Conservation (phyloP, 2,113 vertebrate genomes). For the Sander vitreus region DNA sequence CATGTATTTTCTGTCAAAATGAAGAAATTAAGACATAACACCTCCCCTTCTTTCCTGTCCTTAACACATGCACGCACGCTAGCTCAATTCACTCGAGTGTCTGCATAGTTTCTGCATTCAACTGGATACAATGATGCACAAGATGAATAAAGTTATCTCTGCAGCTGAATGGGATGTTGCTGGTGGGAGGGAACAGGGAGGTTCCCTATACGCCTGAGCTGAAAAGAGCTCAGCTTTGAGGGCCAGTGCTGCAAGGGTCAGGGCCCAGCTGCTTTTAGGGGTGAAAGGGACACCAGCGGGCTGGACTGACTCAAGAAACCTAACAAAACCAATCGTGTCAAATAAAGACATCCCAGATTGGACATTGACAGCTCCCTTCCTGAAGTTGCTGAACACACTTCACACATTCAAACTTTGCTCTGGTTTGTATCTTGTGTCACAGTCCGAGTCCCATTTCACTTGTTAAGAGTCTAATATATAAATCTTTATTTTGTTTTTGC, state of each 20-base stretch:
- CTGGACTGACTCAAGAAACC: slow-evolving; percentile 92
- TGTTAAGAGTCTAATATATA: slow-evolving; percentile 54
- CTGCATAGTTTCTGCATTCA: slow-evolving; percentile 93
- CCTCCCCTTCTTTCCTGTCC: slow-evolving; percentile 69
- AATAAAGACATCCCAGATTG: slow-evolving; percentile 86
- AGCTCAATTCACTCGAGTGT: slow-evolving; percentile 91
- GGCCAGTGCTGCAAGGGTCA: slow-evolving; percentile 94
- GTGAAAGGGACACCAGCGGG: slow-evolving; percentile 93
- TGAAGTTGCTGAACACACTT: slow-evolving; percentile 83
- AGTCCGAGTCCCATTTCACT: slow-evolving; percentile 68
- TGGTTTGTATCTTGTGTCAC: slow-evolving; percentile 77
- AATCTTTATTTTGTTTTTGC: slow-evolving; percentile 19
- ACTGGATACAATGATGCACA: slow-evolving; percentile 98
- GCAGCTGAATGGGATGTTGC: slow-evolving; percentile 95
- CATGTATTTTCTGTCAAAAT: slow-evolving; percentile 76
- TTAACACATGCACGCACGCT: slow-evolving; percentile 78
- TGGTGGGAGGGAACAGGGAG: slow-evolving; percentile 95
- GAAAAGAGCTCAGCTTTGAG: slow-evolving; percentile 92
- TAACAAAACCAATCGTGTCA: slow-evolving; percentile 86
- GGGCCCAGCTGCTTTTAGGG: slow-evolving; percentile 95
- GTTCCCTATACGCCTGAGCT: slow-evolving; percentile 85
- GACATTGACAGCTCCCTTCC: slow-evolving; percentile 78
- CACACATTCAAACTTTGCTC: slow-evolving; percentile 75
- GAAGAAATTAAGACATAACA: slow-evolving; percentile 92
- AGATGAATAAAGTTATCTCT: slow-evolving; percentile 99